phyloP scores from a whole-genome alignment of 2,113 vertebrate genomes.

The Pteruthius melanotis region DNA sequence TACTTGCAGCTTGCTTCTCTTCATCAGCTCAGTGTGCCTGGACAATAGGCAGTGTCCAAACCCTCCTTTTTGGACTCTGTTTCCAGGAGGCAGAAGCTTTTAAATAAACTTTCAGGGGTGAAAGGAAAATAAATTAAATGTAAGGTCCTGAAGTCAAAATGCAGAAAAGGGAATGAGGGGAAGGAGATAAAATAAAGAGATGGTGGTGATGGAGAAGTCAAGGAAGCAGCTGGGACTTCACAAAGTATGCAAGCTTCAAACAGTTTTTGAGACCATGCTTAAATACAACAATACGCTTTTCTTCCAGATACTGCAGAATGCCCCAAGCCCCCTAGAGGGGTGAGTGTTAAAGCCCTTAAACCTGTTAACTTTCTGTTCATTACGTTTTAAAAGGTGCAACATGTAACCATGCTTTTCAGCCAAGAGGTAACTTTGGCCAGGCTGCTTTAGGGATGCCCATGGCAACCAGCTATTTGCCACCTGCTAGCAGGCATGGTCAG shows the following conservation, averaged over 20 bases:
- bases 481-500: background rate
- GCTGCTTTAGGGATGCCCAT: background rate
- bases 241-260: background rate
- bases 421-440: background rate
- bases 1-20: background rate
- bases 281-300: background rate
- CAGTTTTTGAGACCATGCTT: background rate
- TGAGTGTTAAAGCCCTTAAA: slow-evolving; percentile 47
- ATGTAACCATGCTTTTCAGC: background rate
- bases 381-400: slow-evolving; percentile 46
- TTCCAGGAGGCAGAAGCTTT: background rate
- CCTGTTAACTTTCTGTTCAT: slow-evolving; percentile 40
- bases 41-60: background rate
- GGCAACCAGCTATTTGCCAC: background rate
- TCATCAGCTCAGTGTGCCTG: background rate
- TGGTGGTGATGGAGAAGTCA: background rate
- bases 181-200: slow-evolving; percentile 1
- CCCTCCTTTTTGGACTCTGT: background rate
- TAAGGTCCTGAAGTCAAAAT: background rate
- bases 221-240: background rate
- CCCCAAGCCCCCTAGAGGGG: slow-evolving; percentile 27
- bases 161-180: background rate
- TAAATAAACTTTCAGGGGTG: background rate
- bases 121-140: background rate
- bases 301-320: background rate